Conservation (phyloP, 2,888 invertebrate species). For the Chrysolina americana region DNA sequence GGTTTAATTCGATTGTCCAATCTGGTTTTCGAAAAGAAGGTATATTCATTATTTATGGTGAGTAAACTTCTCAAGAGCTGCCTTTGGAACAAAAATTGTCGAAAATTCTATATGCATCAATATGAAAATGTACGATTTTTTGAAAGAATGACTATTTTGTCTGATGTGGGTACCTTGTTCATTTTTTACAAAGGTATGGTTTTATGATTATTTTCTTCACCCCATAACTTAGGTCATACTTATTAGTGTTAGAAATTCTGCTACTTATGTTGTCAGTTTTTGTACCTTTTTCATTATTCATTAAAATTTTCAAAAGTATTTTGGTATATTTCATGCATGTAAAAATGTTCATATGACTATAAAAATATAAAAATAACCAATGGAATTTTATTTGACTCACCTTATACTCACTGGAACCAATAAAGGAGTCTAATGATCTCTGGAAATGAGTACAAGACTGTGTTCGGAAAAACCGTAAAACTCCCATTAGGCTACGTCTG, state of each 20-base stretch:
- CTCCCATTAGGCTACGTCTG: no score
- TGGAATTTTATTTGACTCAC: background rate
- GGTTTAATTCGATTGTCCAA: no score
- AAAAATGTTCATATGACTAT: slow-evolving; percentile 69
- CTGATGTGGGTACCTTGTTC: slow-evolving; percentile 61
- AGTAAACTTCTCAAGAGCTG: slow-evolving; percentile 44
- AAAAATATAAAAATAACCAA: slow-evolving; percentile 52
- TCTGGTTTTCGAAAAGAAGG: background rate
- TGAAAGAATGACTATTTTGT: slow-evolving; percentile 48
- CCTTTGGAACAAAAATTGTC: slow-evolving; percentile 32
- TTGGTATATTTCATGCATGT: slow-evolving; percentile 67
- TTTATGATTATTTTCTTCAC: slow-evolving; percentile 56
- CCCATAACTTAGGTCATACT: slow-evolving; percentile 56
- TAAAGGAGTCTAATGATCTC: no score
- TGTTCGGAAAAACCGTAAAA: no score
- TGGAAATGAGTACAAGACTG: no score
- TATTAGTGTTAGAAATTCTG: slow-evolving; percentile 56
- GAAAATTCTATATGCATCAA: slow-evolving; percentile 13
- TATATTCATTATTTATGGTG: slow-evolving; percentile 32
- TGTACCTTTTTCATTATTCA: slow-evolving; percentile 58
- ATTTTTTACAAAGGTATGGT: slow-evolving; percentile 58
- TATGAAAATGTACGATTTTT: slow-evolving; percentile 30
- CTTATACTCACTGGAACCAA: no score
- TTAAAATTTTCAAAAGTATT: slow-evolving; percentile 61
- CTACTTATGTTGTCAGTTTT: slow-evolving; percentile 61